Conservation (phyloP, 1,140 invertebrate genomes). For the Polypedilum vanderplanki region DNA sequence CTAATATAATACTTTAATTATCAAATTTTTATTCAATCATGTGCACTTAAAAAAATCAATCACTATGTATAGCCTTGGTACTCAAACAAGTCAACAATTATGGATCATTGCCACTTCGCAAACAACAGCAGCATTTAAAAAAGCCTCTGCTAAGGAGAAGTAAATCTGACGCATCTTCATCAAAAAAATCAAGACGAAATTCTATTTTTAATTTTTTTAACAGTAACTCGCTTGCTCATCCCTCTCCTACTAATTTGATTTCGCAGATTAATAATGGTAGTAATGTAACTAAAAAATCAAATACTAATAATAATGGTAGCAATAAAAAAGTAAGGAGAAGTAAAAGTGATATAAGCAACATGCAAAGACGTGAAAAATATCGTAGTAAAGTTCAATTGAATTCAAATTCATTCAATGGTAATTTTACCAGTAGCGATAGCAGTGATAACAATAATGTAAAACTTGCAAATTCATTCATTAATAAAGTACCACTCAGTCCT, state of each 20-base stretch:
- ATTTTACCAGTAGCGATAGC: conserved; percentile 40
- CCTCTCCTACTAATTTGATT: conserved; percentile 37
- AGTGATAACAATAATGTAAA: conserved; percentile 37
- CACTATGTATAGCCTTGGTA: not conserved
- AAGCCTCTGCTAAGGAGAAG: conserved; percentile 42
- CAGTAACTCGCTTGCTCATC: conserved; percentile 33
- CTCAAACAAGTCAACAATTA: conserved; percentile 35
- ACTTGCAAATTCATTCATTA: conserved; percentile 33
- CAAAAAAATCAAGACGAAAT: conserved; percentile 44
- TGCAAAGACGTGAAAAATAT: conserved; percentile 43
- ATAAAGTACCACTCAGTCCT: conserved; percentile 63
- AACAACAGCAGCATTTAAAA: conserved; percentile 34
- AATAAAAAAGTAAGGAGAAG: conserved; percentile 50
- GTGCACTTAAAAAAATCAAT: not conserved
- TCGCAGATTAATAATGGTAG: conserved; percentile 35
- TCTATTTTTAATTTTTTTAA: conserved; percentile 55
- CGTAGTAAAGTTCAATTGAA: conserved; percentile 43
- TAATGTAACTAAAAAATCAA: conserved; percentile 39
- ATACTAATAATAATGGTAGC: conserved; percentile 38
- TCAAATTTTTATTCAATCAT: not conserved
- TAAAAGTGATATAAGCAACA: conserved; percentile 58
- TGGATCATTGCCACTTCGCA: conserved; percentile 40
- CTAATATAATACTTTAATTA: not conserved
- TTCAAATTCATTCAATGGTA: conserved; percentile 44
- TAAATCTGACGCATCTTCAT: conserved; percentile 47